Evolutionary conservation across 2,113 vertebrate genomes (phyloP), one percentile per base, ranked within the genome.

Genomic region (Callorhinus ursinus): DNA sequence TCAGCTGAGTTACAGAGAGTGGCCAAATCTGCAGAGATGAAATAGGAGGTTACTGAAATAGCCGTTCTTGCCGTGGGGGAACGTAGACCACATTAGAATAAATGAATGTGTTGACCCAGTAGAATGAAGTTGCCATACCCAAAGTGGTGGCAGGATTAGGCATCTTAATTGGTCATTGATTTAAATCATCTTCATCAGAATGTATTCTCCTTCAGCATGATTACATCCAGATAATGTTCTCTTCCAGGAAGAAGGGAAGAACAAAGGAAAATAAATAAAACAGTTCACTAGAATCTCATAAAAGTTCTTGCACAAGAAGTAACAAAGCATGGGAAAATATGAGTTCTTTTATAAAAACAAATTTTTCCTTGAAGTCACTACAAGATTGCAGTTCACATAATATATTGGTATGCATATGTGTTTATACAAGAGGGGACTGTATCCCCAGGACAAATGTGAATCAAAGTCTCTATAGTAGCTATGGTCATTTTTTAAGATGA

Each of bases 241-340:
- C 79, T 98, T 98, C 94, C 97, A 97, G 95, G 95, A 98, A 98
- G 94, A 96, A 95, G 65, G 91, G 36, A 95, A 93, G 97, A 98
- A 98, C 97, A 98, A 99, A 98, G 95, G 74, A 97, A 98, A 98
- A 92, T 81, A 98, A 98, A 98, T 97, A 98, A 98, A 98, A 97
- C 28, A 97, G 81, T 90, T 98, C 98, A 97, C 96, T 98, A 88
- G 93, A 98, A 92, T 98, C 96, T 98, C 98, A 96, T 98, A 98
- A 98, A 98, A 98, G 33, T 95, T 97, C 97, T 98, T 98, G 92
- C 97, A 97, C 94, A 98, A 98, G 97, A 98, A 98, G 95, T 96
- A 95, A 96, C 97, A 92, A 98, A 98, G 98, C 98, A 97, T 98
- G 98, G 98, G 98, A 98, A 99, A 98, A 98, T 97, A 92, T 95